Base-by-base conservation (phyloP, 2,113 vertebrate species). In the Tetraodon nigroviridis region DNA sequence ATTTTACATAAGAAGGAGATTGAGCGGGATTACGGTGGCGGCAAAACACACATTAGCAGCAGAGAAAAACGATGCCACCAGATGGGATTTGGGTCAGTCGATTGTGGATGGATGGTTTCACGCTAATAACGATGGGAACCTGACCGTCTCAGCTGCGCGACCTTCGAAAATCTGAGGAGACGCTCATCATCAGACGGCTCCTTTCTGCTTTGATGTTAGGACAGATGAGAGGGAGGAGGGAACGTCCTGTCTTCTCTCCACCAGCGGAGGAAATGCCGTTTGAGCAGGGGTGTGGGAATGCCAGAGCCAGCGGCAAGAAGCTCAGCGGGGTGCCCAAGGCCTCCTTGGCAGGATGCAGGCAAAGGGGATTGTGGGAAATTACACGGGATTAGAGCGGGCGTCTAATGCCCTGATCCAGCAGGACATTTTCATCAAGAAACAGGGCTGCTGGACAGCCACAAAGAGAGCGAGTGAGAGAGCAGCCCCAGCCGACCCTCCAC, bases 331-430 rank as follows among this genome's bases (percentile, higher is more conserved):
- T 27, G 56, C 71, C 48, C 44, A 73, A 85, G 80, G 81, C 83
- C 80, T 87, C 86, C 85, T 89, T 90, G 88, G 89, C 88, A 89
- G 81, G 84, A 83, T 68, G 73, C 80, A 75, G 66, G 81, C 81
- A 86, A 86, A 87, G 72, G 78, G 83, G 89, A 89, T 90, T 89
- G 88, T 88, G 88, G 88, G 87, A 90, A 89, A 87, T 89, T 89
- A 87, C 86, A 87, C 80, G 75, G 90, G 88, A 90, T 91, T 88
- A 91, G 69, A 80, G 80, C 61, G 8, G 70, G 73, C 69, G 64
- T 80, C 86, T 87, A 86, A 88, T 87, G 83, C 82, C 66, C 79
- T 86, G 77, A 87, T 86, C 81, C 82, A 82, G 71, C 64, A 27
- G 84, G 80, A 90, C 83, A 85, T 87, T 84, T 85, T 86, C 86